phyloP scores from a whole-genome alignment of 2,888 invertebrate species.

The Eulithis prunata region DNA sequence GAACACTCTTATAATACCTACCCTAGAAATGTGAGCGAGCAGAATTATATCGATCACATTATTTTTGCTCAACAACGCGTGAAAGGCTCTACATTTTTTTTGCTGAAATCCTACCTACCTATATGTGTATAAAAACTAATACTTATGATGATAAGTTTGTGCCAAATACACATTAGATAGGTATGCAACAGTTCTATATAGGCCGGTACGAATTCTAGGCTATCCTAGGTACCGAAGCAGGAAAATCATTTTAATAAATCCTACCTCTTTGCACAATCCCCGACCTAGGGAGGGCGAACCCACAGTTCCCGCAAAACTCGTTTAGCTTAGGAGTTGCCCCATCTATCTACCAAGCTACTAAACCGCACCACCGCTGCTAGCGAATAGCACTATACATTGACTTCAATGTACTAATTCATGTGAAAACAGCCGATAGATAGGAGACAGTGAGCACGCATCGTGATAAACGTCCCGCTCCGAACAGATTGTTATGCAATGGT shows the following conservation, averaged over 20 bases:
- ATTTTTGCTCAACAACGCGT: no score
- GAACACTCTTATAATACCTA: conserved; percentile 31
- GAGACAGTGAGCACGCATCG: conserved; percentile 30
- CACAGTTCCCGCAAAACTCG: conserved; percentile 70
- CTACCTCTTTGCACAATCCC: conserved; percentile 67
- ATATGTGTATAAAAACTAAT: no score
- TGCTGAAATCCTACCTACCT: no score
- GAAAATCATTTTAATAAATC: conserved; percentile 66
- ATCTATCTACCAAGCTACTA: conserved; percentile 33
- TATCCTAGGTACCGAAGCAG: conserved; percentile 52
- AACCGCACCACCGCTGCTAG: conserved; percentile 34
- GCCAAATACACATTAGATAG: no score
- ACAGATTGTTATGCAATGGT: conserved; percentile 63
- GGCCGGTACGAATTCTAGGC: not conserved
- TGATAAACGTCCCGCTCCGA: conserved; percentile 34
- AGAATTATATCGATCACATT: no score
- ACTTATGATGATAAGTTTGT: no score
- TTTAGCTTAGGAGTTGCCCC: conserved; percentile 58
- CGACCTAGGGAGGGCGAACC: conserved; percentile 68
- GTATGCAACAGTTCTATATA: not conserved
- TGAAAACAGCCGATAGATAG: conserved; percentile 1
- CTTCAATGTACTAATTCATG: conserved; percentile 10
- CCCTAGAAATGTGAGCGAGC: conserved; percentile 17
- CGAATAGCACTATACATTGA: conserved; percentile 43
- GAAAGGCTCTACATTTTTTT: no score